phyloP scores from a whole-genome alignment of 2,113 vertebrate genomes.

The Thunnus maccoyii region DNA sequence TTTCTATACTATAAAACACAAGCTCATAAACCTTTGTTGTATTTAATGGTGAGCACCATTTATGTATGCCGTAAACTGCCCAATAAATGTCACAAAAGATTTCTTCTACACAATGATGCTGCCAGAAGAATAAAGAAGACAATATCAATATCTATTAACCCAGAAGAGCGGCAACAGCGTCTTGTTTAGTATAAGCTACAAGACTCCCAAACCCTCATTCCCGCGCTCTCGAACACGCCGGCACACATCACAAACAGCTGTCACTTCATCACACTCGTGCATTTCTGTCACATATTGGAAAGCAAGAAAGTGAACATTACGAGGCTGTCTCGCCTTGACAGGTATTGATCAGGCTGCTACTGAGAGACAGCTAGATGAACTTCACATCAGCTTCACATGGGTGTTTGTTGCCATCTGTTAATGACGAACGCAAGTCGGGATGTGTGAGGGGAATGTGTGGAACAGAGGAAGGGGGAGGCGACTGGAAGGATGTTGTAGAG shows the following conservation, averaged over 20 bases:
- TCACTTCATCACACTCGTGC: conserved; percentile 20
- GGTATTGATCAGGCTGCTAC: conserved; percentile 70
- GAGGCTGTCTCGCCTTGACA: conserved; percentile 54
- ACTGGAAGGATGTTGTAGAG: conserved; percentile 9
- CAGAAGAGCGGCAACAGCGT: conserved; percentile 3
- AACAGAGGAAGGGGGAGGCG: background rate
- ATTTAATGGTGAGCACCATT: background rate
- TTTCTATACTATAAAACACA: background rate
- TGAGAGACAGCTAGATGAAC: conserved; percentile 35
- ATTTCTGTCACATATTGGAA: conserved; percentile 21
- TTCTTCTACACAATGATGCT: background rate
- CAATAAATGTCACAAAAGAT: background rate
- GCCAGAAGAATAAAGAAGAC: background rate
- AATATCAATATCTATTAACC: conserved; percentile 47
- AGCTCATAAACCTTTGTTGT: conserved; percentile 1
- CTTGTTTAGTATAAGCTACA: conserved; percentile 7
- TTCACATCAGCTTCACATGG: conserved; percentile 13
- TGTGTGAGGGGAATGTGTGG: conserved; percentile 6
- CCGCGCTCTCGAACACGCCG: background rate
- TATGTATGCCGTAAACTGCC: background rate
- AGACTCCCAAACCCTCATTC: background rate
- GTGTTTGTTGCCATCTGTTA: conserved; percentile 44
- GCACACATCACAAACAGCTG: conserved; percentile 15
- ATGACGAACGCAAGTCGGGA: conserved; percentile 17
- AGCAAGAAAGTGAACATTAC: conserved; percentile 56